Evolutionary conservation across 2,888 invertebrate genomes (phyloP).

Genomic region (Hermodice carunculata): DNA sequence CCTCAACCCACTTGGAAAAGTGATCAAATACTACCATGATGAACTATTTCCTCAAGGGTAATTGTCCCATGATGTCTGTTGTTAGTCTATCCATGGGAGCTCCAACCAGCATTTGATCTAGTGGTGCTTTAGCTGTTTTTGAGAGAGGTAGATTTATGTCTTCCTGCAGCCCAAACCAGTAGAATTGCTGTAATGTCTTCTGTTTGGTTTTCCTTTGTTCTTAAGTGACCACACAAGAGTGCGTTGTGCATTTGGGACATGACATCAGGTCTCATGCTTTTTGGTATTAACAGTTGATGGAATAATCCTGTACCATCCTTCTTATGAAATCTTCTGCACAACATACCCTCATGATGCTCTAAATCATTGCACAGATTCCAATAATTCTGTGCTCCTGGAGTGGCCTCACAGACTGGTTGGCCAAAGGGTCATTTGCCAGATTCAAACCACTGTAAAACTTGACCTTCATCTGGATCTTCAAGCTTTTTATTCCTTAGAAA

Average conservation of each 20-base stretch:
- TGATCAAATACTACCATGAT: not conserved
- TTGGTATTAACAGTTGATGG: not conserved
- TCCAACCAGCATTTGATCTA: not conserved
- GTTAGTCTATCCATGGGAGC: constrained; percentile 5
- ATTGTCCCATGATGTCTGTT: constrained; percentile 2
- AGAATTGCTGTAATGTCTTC: not conserved
- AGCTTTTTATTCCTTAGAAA: not conserved
- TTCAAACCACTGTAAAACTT: not conserved
- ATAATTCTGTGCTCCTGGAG: not conserved
- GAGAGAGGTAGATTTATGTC: not conserved
- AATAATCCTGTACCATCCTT: not conserved
- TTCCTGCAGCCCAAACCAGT: not conserved
- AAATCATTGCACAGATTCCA: not conserved
- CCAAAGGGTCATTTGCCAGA: not conserved
- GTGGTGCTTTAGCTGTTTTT: not conserved
- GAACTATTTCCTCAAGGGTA: not conserved
- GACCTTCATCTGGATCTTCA: not conserved
- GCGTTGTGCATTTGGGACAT: not conserved
- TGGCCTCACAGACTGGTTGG: not conserved
- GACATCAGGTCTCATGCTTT: not conserved
- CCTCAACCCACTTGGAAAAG: constrained; percentile 9
- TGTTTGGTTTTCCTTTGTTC: not conserved
- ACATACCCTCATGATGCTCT: not conserved
- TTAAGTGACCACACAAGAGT: not conserved
- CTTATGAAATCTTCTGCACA: not conserved